Conservation (phyloP, 2,797 vertebrate genomes). For the Pagetopsis macropterus region DNA sequence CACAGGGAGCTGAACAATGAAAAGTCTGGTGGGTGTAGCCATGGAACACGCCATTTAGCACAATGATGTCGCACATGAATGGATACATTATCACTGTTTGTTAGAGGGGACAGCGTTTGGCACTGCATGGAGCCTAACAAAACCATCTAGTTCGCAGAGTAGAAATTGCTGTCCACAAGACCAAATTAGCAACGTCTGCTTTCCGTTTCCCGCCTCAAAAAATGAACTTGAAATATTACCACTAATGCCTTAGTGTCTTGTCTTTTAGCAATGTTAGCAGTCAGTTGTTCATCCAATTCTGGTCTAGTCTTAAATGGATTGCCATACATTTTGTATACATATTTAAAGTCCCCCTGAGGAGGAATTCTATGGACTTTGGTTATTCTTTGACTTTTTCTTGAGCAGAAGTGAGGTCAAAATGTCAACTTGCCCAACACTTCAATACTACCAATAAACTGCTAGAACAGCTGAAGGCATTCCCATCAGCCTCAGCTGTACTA, state of each 20-base stretch:
- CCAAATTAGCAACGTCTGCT: background rate
- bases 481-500: background rate
- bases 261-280: background rate
- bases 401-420: too few relatives aligned
- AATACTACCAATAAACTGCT: too few relatives aligned
- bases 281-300: background rate
- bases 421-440: too few relatives aligned
- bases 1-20: background rate
- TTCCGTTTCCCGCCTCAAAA: slow-evolving; percentile 4
- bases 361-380: background rate
- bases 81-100: slow-evolving; percentile 13
- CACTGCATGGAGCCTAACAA: background rate
- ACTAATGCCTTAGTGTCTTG: background rate
- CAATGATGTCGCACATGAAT: slow-evolving; percentile 26
- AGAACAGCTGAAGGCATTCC: too few relatives aligned
- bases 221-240: background rate
- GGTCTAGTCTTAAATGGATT: background rate
- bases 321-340: background rate
- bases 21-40: background rate
- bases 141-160: slow-evolving; percentile 10
- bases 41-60: slow-evolving; percentile 29
- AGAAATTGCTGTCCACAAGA: slow-evolving; percentile 3
- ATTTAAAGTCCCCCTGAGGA: background rate
- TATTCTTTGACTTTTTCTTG: background rate
- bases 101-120: background rate